A percentile compares a stretch with the other conserved stretches of the same genome.
Conservation (phyloP, 2,888 invertebrate species). For the Sarcophaga carnaria region DNA sequence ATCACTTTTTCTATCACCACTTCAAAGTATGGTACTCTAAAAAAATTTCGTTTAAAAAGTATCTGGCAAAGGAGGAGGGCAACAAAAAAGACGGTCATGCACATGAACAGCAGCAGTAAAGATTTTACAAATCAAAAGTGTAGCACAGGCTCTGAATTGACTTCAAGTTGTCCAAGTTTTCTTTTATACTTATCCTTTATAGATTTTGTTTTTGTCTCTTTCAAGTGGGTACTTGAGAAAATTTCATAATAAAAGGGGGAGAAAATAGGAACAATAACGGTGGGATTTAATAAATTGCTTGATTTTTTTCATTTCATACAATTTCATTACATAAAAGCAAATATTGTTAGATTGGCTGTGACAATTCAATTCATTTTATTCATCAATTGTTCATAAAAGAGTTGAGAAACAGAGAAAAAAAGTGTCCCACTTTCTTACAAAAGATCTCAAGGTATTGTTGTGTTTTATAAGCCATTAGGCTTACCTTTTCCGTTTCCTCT, state of each 20-base stretch:
- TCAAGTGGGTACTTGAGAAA: constrained; percentile 19
- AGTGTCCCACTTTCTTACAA: neutral
- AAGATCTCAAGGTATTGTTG: constrained; percentile 12
- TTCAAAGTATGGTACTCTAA: constrained; percentile 22
- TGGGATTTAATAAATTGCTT: constrained; percentile 1
- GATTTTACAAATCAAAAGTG: constrained; percentile 38
- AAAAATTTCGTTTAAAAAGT: constrained; percentile 12
- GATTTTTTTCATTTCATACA: neutral
- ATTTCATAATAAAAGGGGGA: neutral
- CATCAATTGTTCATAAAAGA: neutral
- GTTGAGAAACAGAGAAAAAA: neutral
- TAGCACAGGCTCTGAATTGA: constrained; percentile 21
- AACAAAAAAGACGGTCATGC: constrained; percentile 40
- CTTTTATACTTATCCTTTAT: neutral
- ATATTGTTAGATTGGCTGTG: constrained; percentile 30
- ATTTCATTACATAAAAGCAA: constrained; percentile 8
- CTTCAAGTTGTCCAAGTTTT: constrained; percentile 40
- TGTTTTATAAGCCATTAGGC: constrained; percentile 27
- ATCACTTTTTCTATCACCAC: neutral
- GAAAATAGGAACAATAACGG: neutral
- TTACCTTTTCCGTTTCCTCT: constrained; percentile 3
- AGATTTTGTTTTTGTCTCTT: constrained; percentile 2
- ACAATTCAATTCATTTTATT: neutral
- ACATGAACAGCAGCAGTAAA: constrained; percentile 9
- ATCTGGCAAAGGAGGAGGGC: neutral